Percentiles rank a stretch among this genome's conserved stretches.
phyloP scores from a whole-genome alignment of 2,888 invertebrate genomes.

The Volucella bombylans region DNA sequence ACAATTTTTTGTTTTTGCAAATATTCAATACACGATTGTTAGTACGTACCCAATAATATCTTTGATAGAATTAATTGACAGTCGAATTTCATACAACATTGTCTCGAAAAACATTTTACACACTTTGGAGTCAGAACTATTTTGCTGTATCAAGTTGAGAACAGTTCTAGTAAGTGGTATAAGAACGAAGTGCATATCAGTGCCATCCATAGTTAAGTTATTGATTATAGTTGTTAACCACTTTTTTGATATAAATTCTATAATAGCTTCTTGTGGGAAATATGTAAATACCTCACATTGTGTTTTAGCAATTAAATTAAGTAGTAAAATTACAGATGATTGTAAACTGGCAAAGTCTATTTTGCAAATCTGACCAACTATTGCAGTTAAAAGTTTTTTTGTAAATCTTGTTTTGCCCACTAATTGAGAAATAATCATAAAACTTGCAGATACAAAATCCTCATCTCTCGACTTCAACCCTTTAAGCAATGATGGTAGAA shows the following conservation, averaged over 20 bases:
- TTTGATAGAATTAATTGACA: constrained; percentile 84
- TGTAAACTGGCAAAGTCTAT: constrained; percentile 84
- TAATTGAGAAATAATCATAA: constrained; percentile 89
- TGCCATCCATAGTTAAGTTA: constrained; percentile 84
- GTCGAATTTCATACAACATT: constrained; percentile 85
- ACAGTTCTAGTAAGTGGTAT: constrained; percentile 84
- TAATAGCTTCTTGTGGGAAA: constrained; percentile 84
- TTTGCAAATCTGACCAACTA: constrained; percentile 85
- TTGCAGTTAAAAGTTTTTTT: constrained; percentile 84
- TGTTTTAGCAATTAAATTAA: constrained; percentile 88
- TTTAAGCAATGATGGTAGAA: constrained; percentile 88
- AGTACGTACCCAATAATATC: constrained; percentile 85
- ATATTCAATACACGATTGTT: constrained; percentile 78
- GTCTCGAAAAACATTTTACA: constrained; percentile 84
- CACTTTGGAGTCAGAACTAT: constrained; percentile 83
- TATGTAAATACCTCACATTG: constrained; percentile 83
- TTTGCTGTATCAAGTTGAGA: constrained; percentile 83
- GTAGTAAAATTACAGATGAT: constrained; percentile 86
- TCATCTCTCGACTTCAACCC: constrained; percentile 87
- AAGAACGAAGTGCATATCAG: constrained; percentile 85
- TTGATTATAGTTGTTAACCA: constrained; percentile 84
- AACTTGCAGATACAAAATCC: constrained; percentile 89
- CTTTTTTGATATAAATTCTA: constrained; percentile 82
- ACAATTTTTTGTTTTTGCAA: constrained; percentile 68
- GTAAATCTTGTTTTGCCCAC: constrained; percentile 86